Base-by-base conservation (phyloP, 1,140 invertebrate genomes). In the Anastatus disparis region DNA sequence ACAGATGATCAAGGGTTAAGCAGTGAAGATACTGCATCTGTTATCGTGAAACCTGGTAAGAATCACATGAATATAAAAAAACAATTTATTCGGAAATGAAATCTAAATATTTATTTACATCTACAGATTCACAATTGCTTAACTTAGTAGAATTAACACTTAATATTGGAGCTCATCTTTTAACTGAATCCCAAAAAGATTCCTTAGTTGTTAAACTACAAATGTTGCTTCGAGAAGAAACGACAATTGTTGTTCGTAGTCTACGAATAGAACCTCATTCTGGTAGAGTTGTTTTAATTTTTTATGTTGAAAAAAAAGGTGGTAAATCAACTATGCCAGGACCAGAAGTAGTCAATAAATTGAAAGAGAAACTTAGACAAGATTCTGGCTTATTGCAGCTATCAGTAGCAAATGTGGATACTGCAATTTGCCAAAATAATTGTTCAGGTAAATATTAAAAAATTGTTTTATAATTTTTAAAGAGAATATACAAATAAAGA, bases 371-470 rank as follows among this genome's bases (percentile, higher is more conserved):
- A 76, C 79, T 94, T 0, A 85, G 87, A 68, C 89, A 91, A 72
- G 92, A 94, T 84, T 90, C 89, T 6, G 88, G 90, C 20, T 86
- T 95, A n/a, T 79, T 95, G 13, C 91, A 93, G 58, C 87, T 93
- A 26, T 89, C 91, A 7, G 90, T 95, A n/a, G 86, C 89, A 27
- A 89, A 90, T 70, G 88, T 96, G 55, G 92, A 95, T 78, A 95
- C 95, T 13, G 88, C 90, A 70, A 88, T 96, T 52, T 98, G 96
- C 77, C 95, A 97, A 79, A 97, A 97, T 85, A 91, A 94, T 83
- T 98, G 96, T 86, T 97, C 96, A 42, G 93, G 89, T 88, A 78
- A 76, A 56, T 6, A 35, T 35, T 35, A 35, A 35, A 35, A 35
- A 35, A 35, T 10, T 35, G 10, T 35, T 35, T 35, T 4, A 6